These are phyloP conservation scores for Kryphioiulus occultus DNA, from an alignment of 2,888 invertebrate species.

Conservation along the genomic window DNA sequence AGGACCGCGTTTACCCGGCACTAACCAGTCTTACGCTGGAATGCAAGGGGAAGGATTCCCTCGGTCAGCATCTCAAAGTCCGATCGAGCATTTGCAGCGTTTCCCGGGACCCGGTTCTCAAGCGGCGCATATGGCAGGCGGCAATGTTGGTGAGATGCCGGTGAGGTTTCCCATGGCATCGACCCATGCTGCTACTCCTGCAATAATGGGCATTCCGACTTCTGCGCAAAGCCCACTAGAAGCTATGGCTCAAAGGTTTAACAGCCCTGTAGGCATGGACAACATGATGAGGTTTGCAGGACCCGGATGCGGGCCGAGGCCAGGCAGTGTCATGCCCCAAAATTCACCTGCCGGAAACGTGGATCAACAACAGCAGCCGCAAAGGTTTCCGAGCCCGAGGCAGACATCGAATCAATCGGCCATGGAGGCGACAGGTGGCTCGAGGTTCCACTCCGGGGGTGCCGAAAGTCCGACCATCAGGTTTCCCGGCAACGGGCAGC, in stretches of 20 bases:
- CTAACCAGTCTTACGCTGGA: slow-evolving; percentile 54
- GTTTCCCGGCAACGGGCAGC: slow-evolving; percentile 45
- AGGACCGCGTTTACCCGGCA: slow-evolving; percentile 53
- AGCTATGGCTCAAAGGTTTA: slow-evolving; percentile 50
- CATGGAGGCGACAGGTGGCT: slow-evolving; percentile 46
- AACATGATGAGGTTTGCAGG: slow-evolving; percentile 41
- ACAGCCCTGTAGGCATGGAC: slow-evolving; percentile 37
- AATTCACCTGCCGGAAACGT: neutral
- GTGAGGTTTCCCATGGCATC: slow-evolving; percentile 49
- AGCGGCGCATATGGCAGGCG: slow-evolving; percentile 55
- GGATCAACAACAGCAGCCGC: slow-evolving; percentile 41
- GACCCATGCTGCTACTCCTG: slow-evolving; percentile 42
- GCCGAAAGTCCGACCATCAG: slow-evolving; percentile 44
- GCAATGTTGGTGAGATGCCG: slow-evolving; percentile 58
- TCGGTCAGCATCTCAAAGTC: slow-evolving; percentile 53
- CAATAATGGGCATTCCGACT: slow-evolving; percentile 54
- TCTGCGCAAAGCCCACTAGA: slow-evolving; percentile 51
- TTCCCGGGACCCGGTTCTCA: slow-evolving; percentile 60
- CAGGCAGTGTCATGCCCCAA: neutral
- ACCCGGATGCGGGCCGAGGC: slow-evolving; percentile 28
- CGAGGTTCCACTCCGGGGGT: slow-evolving; percentile 42
- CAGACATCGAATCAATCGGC: slow-evolving; percentile 44
- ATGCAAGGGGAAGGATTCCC: slow-evolving; percentile 53
- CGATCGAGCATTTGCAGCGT: slow-evolving; percentile 55
- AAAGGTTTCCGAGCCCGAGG: slow-evolving; percentile 55